Base-by-base conservation (phyloP, 2,888 invertebrate genomes). In the Phengaris alcon region DNA sequence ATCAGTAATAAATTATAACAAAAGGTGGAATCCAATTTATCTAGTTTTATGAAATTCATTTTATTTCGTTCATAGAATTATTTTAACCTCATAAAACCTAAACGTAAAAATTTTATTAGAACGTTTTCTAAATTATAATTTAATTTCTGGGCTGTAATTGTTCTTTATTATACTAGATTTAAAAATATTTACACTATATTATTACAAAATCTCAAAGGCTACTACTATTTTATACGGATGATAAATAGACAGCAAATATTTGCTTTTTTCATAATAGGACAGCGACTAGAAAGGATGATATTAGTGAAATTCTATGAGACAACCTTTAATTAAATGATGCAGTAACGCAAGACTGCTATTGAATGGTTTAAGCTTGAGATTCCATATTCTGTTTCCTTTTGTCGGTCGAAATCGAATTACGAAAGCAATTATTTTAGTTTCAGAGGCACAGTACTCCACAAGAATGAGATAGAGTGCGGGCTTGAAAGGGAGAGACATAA, bases 1-100 rank as follows among this genome's bases (percentile, higher is more conserved):
- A 70, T 70, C 64, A 22, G 51, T 10, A 51, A 15, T 70, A 51
- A 70, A 44, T 35, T 44, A 64, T 64, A 64, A 6, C 64, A 35
- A 64, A 64, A 35, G 12, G 10, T 59, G 22, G 64, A 64, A 64
- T 64, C 5, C 12, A 35, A 35, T 44, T 44, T 12, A 64, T 64
- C 10, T 44, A 12, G 13, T 44, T 64, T 64, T 10, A 64, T 64
- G 3, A 44, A 44, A 64, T 12, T 13, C 9, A 54, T 12, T 54
- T 4, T 55, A 55, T 3, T 22, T 22, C 22, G 35, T 35, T 35
- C 35, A 35, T 2, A 35, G 35, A 35, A 35, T 35, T 35, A 35
- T 3, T 3, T 35, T 35, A 35, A 35, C 35, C 4, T 35, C 35
- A 35, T 22, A 0, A 22, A 0, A 22, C 0, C 22, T 22, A 22